Percentiles rank a stretch among this genome's conserved stretches.
Conservation (phyloP, 2,888 invertebrate genomes). For the Watsonalla cultraria region DNA sequence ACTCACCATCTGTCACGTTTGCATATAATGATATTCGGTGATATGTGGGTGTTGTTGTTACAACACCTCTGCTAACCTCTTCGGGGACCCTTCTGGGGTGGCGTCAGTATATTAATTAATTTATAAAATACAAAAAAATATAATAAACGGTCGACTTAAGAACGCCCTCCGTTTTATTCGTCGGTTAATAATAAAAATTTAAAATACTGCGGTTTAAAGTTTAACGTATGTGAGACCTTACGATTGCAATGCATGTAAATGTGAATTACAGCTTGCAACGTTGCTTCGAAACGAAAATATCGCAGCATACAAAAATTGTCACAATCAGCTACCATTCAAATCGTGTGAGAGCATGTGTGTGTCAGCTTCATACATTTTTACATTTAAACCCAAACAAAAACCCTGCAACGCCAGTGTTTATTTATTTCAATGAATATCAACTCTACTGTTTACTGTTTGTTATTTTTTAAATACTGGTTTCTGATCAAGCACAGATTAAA, state of each 20-base stretch:
- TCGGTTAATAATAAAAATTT: no score
- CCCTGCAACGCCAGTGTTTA: neutral
- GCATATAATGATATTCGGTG: no score
- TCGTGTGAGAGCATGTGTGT: neutral
- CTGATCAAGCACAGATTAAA: no score
- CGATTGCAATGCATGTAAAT: conserved; percentile 21
- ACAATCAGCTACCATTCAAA: conserved; percentile 51
- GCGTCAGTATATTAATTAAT: no score
- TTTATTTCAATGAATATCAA: neutral
- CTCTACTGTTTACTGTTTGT: neutral
- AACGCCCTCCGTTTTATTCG: no score
- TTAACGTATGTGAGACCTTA: conserved; percentile 13
- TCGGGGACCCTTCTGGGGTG: no score
- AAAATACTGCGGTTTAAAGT: neutral
- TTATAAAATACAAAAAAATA: no score
- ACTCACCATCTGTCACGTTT: no score
- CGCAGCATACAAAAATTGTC: conserved; percentile 45
- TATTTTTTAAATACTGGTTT: no score
- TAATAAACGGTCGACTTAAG: no score
- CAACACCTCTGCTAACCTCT: no score
- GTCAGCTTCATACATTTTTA: neutral
- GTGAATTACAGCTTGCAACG: conserved; percentile 34
- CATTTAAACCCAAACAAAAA: neutral
- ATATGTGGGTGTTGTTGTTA: no score
- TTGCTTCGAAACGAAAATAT: conserved; percentile 42